A percentile compares a stretch with the other conserved stretches of the same genome.
Evolutionary conservation across 2,888 invertebrate species (phyloP).

Genomic region (Lochmaea crataegi): DNA sequence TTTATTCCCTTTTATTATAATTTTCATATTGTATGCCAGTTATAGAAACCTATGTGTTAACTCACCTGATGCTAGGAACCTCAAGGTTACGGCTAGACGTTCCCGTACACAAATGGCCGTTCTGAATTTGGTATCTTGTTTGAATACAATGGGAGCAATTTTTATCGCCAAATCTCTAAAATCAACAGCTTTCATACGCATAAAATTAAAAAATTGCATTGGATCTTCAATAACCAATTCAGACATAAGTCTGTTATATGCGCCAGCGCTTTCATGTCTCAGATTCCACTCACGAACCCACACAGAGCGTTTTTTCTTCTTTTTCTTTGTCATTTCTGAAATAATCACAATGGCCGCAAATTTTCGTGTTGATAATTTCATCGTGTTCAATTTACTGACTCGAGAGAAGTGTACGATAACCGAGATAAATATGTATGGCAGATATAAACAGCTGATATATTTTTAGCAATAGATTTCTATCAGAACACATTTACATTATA

Average conservation of each 20-base stretch:
- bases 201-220: background rate
- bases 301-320: background rate
- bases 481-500: background rate
- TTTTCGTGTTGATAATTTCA: background rate
- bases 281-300: background rate
- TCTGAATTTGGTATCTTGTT: background rate
- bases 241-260: background rate
- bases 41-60: background rate
- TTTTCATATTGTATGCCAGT: background rate
- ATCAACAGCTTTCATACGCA: background rate
- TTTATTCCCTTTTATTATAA: background rate
- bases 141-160: background rate
- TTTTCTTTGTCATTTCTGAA: background rate
- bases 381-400: background rate
- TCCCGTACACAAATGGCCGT: background rate
- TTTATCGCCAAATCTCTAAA: background rate
- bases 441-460: background rate
- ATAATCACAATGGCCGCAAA: background rate
- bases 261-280: background rate
- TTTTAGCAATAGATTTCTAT: background rate
- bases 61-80: background rate
- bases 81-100: background rate
- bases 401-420: too few species aligned
- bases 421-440: background rate
- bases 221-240: background rate